Conservation (phyloP, 2,797 vertebrate genomes). For the Sebastes taczanowskii region DNA sequence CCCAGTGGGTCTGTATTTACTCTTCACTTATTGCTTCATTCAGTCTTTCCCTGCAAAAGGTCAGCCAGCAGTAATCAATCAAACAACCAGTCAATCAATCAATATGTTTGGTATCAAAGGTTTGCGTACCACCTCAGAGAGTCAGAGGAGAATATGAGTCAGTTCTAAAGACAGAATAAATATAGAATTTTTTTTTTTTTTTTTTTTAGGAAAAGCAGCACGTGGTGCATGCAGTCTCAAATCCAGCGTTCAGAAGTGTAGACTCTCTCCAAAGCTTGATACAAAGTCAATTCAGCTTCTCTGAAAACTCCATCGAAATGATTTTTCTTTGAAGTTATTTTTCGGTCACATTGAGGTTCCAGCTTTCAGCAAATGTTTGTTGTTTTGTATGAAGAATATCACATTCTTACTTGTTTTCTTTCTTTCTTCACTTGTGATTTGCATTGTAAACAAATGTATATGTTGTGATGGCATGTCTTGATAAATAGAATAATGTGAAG, state of each 20-base stretch:
- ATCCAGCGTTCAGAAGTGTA: background rate
- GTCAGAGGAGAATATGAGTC: background rate
- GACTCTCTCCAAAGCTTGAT: background rate
- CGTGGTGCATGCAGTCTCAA: background rate
- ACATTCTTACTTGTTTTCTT: background rate
- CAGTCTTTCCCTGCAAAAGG: conserved; percentile 30
- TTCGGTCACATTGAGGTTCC: background rate
- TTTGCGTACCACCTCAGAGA: background rate
- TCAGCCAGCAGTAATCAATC: conserved; percentile 23
- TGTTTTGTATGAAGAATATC: background rate
- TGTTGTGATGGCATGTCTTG: background rate
- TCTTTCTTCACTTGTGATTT: background rate
- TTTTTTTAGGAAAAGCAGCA: background rate
- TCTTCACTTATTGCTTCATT: conserved; percentile 16
- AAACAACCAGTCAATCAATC: conserved; percentile 1
- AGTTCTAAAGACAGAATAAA: conserved; percentile 2
- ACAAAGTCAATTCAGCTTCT: background rate
- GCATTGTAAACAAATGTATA: background rate
- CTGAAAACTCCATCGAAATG: background rate
- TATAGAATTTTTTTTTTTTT: too few species aligned
- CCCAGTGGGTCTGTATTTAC: conserved; percentile 10
- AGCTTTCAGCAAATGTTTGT: background rate
- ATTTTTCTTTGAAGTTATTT: background rate
- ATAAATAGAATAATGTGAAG: background rate
- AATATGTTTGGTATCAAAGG: conserved; percentile 38